Conservation (phyloP, 2,888 invertebrate genomes). For the Punctoribates punctum region DNA sequence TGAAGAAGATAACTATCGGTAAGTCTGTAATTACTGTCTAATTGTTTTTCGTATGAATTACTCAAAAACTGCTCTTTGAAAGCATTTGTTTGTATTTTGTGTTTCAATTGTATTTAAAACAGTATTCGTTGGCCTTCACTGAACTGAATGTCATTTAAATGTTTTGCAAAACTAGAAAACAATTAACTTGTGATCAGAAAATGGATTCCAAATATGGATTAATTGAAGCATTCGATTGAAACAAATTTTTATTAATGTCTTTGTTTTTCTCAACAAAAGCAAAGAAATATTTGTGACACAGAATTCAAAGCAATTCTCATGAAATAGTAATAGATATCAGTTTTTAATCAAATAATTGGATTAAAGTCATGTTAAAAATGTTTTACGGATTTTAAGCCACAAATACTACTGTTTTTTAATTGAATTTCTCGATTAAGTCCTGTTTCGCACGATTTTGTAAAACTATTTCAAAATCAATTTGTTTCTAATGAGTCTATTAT, state of each 20-base stretch:
- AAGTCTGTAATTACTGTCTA: background rate
- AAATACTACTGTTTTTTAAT: too few species aligned
- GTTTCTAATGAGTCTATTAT: too few species aligned
- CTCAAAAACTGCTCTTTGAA: too few species aligned
- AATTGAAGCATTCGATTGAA: background rate
- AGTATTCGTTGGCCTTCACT: background rate
- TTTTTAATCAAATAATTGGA: background rate
- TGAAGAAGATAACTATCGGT: slow-evolving; percentile 22
- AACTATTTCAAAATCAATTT: too few species aligned
- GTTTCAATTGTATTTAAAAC: background rate
- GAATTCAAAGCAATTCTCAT: background rate
- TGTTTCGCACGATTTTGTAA: too few species aligned
- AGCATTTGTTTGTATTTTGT: background rate
- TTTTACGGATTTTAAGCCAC: background rate
- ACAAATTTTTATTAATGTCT: background rate
- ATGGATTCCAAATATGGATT: background rate
- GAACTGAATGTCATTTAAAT: background rate
- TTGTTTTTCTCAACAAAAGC: background rate
- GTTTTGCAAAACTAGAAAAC: background rate
- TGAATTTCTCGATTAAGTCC: too few species aligned
- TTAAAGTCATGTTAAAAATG: background rate
- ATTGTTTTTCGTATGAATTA: background rate
- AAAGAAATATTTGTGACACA: background rate
- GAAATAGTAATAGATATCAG: background rate
- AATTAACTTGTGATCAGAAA: background rate